Evolutionary conservation across 2,113 vertebrate species (phyloP).

Genomic region (Cynopterus brachyotis): DNA sequence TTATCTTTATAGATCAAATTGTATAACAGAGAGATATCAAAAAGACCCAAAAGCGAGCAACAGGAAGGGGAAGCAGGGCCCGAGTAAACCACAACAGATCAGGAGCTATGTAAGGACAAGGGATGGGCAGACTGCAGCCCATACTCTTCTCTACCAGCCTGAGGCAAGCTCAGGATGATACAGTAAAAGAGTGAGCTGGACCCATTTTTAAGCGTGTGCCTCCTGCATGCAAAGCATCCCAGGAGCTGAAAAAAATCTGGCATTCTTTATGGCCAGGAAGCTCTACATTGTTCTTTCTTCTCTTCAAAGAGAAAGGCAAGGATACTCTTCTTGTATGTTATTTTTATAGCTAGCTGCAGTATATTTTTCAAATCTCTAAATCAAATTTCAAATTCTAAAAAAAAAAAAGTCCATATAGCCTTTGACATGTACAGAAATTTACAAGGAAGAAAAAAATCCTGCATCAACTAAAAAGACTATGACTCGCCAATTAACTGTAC

Average conservation of each 20-base stretch:
- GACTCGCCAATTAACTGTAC: not conserved
- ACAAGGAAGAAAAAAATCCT: not conserved
- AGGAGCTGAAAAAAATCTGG: not conserved
- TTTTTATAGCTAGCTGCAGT: not conserved
- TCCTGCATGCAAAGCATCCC: not conserved
- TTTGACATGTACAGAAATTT: not conserved
- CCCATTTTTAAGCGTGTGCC: accelerated
- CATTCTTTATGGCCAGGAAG: not conserved
- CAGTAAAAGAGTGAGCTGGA: not conserved
- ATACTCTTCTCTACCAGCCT: accelerated
- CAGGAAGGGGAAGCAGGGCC: not conserved
- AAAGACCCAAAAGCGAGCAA: not conserved
- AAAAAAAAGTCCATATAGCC: not conserved
- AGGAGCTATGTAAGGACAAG: accelerated
- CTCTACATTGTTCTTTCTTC: not conserved
- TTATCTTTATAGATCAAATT: not conserved
- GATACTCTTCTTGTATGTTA: not conserved
- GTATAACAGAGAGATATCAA: not conserved
- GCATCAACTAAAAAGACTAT: not conserved
- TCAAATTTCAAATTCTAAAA: not conserved
- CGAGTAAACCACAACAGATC: accelerated
- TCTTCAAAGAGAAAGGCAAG: not conserved
- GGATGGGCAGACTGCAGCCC: not conserved
- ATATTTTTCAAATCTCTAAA: conserved; percentile 18
- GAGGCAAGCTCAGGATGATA: accelerated